Evolutionary conservation across 1,140 invertebrate species (phyloP), one percentile per base, ranked within the genome.

Genomic region (Globodera ellingtonae): DNA sequence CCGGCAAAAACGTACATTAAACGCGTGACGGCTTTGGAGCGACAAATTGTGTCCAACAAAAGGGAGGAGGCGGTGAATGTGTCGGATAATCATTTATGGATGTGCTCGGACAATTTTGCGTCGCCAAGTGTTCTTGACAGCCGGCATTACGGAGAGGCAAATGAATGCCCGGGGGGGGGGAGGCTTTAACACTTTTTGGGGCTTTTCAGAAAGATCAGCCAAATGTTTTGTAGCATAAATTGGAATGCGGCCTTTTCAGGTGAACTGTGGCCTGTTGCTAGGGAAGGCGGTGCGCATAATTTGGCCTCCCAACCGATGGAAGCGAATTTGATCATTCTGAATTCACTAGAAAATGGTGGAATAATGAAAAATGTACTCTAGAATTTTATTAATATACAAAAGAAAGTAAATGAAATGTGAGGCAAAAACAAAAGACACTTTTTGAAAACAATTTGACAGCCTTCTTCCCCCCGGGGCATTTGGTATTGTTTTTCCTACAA

Each of bases 261-360:
- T 82, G 9, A 80, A 81, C 21, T 18, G 44, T 7, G 82, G 82
- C 9, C 71, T 83, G 8, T 59, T 83, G 10, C 62, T 48, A 65
- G 82, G 77, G 6, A 72, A 81, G 48, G 83, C 73, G 5, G 86
- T 69, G 18, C 48, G 46, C n/a, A 56, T 84, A 44, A 66, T 84
- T 46, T 86, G 83, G 81, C 83, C 83, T 35, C 83, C 81, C 48
- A 76, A 85, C 24, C 80, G 84, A 66, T 85, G 48, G 48, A 62
- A 62, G 18, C 35, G 35, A 35, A 35, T 35, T 35, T 35, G 35
- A 35, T 62, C 56, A 6, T 15, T 62, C 52, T 6, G 4, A 35
- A 35, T 35, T 35, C 35, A 35, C 35, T 35, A 35, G 35, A 35
- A 35, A 35, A 35, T 35, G 35, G 1, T 35, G 35, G 35, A 35